Evolutionary conservation across 2,797 vertebrate species (phyloP).

Genomic region (Periparus ater): DNA sequence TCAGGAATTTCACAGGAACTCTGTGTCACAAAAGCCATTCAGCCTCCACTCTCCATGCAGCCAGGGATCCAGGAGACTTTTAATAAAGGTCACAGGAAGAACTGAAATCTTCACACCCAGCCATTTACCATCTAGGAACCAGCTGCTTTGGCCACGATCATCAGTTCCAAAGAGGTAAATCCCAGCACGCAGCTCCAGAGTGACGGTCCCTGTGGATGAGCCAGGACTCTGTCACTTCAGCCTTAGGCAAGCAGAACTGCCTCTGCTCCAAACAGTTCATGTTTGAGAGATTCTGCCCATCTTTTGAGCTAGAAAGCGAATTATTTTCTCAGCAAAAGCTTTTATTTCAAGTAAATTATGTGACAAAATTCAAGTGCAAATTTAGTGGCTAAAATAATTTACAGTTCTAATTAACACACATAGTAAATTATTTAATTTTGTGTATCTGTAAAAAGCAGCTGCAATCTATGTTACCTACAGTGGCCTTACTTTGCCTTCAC

Average conservation of each 20-base stretch:
- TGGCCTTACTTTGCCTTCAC: neutral
- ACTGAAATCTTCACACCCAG: neutral
- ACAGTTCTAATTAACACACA: neutral
- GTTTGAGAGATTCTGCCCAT: neutral
- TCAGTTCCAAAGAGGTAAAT: neutral
- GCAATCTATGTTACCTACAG: neutral
- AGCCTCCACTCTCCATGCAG: neutral
- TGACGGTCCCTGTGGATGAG: no score
- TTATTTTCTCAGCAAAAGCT: neutral
- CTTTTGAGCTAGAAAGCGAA: neutral
- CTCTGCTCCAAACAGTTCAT: neutral
- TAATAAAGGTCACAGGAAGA: neutral
- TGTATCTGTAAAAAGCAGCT: neutral
- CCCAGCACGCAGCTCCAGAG: neutral
- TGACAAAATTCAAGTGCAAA: neutral
- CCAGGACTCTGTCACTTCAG: neutral
- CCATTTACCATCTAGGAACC: neutral
- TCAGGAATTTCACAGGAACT: neutral
- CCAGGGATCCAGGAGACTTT: neutral
- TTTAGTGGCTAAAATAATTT: neutral
- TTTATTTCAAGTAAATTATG: neutral
- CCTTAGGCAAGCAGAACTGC: fast-evolving
- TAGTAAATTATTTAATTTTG: neutral
- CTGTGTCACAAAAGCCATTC: neutral
- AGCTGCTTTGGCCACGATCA: neutral